These are phyloP conservation scores for Scrobipalpa costella DNA, from an alignment of 2,888 invertebrate species.

Conservation along the genomic window DNA sequence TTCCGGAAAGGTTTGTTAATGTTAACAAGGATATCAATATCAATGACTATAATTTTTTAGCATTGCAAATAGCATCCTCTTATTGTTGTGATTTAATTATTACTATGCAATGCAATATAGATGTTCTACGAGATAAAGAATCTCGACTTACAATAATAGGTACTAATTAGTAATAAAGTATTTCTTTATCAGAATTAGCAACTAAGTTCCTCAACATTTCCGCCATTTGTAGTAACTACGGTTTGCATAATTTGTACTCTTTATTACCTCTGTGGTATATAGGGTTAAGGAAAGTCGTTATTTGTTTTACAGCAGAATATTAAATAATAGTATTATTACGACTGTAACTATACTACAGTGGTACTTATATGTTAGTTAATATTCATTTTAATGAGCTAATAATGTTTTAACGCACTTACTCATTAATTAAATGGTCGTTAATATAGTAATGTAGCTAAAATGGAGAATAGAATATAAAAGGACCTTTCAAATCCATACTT, in stretches of 20 bases:
- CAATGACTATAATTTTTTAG: neutral
- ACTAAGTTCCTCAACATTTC: too few relatives aligned
- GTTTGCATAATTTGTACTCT: neutral
- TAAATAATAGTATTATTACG: neutral
- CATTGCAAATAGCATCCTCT: neutral
- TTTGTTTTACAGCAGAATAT: neutral
- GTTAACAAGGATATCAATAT: neutral
- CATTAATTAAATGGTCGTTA: too few relatives aligned
- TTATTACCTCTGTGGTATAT: neutral
- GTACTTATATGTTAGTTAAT: too few relatives aligned
- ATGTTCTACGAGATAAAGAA: neutral
- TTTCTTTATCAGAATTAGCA: too few relatives aligned
- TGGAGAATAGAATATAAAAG: too few relatives aligned
- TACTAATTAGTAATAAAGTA: neutral
- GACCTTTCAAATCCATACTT: too few relatives aligned
- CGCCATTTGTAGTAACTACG: neutral
- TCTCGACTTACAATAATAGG: neutral
- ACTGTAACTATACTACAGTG: neutral
- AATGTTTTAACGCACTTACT: too few relatives aligned
- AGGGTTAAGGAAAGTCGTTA: neutral
- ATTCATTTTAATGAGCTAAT: too few relatives aligned
- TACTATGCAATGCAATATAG: neutral
- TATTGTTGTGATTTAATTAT: neutral
- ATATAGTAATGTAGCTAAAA: too few relatives aligned
- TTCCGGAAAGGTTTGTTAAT: neutral